Conservation (phyloP, 2,888 invertebrate genomes). For the Glyphotaelius pellucidus region DNA sequence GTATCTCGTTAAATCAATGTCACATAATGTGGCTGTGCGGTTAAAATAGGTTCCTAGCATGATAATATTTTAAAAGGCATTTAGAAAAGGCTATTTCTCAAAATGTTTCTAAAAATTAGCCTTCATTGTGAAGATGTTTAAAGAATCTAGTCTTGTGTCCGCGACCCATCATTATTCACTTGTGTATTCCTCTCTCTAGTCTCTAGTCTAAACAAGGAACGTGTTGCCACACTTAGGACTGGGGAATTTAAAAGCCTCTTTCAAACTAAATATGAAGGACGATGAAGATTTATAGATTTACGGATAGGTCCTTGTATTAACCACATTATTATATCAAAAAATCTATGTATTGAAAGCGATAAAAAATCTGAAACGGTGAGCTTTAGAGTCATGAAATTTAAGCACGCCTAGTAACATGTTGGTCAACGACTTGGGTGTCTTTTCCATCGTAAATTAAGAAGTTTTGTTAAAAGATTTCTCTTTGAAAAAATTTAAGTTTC, state of each 20-base stretch:
- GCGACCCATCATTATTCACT: constrained; percentile 8
- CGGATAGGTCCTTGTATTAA: no score
- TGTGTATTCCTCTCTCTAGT: constrained; percentile 13
- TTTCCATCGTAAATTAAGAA: neutral
- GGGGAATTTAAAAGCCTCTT: neutral
- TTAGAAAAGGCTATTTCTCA: neutral
- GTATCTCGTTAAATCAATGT: neutral
- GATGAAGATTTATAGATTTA: neutral
- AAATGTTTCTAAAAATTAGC: neutral
- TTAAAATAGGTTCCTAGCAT: neutral
- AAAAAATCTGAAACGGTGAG: neutral
- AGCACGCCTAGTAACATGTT: no score
- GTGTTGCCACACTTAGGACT: neutral
- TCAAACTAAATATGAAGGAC: neutral
- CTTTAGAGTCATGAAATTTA: neutral
- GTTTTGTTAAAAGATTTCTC: neutral
- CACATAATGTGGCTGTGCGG: neutral
- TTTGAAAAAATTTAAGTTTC: no score
- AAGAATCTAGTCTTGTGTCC: constrained; percentile 8
- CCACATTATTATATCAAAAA: neutral
- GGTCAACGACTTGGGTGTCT: no score
- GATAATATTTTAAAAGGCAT: neutral
- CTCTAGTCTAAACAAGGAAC: neutral
- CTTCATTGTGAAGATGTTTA: neutral
- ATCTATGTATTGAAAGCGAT: neutral